Conservation (phyloP, 1,140 invertebrate species). For the Thaumetopoea pityocampa region DNA sequence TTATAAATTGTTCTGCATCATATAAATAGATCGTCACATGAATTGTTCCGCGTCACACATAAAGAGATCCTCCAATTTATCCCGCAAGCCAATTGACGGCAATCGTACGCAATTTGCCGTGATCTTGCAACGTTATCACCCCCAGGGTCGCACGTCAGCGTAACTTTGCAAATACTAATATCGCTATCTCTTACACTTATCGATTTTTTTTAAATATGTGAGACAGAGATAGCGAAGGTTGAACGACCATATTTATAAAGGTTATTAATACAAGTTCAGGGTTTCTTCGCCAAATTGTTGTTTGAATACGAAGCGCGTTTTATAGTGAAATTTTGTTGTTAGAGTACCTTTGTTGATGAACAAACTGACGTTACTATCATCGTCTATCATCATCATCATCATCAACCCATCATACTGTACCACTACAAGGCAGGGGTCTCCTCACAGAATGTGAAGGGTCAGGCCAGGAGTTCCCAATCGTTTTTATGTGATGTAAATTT, state of each 20-base stretch:
- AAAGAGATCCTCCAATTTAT: no score
- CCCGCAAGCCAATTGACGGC: slow-evolving; percentile 31
- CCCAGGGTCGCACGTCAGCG: slow-evolving; percentile 36
- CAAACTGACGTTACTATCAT: no score
- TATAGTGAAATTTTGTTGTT: neutral
- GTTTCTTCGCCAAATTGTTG: neutral
- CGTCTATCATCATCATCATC: no score
- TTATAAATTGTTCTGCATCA: slow-evolving; percentile 23
- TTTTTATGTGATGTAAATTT: no score
- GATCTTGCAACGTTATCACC: slow-evolving; percentile 40
- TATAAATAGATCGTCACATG: slow-evolving; percentile 6
- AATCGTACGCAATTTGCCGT: slow-evolving; percentile 28
- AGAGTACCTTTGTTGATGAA: neutral
- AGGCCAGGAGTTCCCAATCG: no score
- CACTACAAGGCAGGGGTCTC: slow-evolving; percentile 9
- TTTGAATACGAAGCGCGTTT: slow-evolving; percentile 5
- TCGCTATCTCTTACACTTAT: slow-evolving; percentile 13
- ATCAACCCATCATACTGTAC: slow-evolving; percentile 1
- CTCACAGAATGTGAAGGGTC: no score
- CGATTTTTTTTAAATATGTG: neutral
- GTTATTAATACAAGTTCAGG: slow-evolving; percentile 23
- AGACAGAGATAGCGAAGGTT: slow-evolving; percentile 21
- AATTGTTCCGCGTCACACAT: no score
- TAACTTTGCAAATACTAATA: slow-evolving; percentile 16
- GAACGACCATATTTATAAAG: slow-evolving; percentile 30